phyloP scores from a whole-genome alignment of 2,888 invertebrate genomes.

The Orgyia antiqua region DNA sequence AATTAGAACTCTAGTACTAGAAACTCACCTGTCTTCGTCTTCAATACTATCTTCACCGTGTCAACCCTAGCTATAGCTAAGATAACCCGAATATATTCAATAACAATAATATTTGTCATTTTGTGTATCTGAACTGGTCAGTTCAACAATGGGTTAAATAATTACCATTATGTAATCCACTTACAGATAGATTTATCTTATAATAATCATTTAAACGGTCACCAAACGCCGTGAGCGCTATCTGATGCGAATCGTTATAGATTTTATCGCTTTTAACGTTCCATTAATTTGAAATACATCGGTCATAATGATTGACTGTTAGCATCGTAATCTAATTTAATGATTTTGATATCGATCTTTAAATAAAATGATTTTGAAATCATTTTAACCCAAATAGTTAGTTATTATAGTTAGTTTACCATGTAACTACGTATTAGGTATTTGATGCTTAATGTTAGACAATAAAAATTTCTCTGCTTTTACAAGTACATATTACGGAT shows the following conservation, averaged over 20 bases:
- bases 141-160: not conserved
- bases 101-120: conserved; percentile 20
- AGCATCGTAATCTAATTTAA: conserved; percentile 10
- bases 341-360: conserved; percentile 6
- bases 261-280: conserved; percentile 22
- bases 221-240: conserved; percentile 33
- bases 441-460: too few species aligned
- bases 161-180: not conserved
- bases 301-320: conserved; percentile 16
- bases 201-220: conserved; percentile 38
- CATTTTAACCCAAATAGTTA: not conserved
- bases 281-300: conserved; percentile 15
- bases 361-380: not conserved
- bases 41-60: too few species aligned
- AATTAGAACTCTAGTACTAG: too few species aligned
- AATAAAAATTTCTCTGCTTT: too few species aligned
- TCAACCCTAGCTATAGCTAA: too few species aligned
- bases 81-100: conserved; percentile 25
- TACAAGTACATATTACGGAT: too few species aligned
- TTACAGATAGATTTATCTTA: conserved; percentile 27
- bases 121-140: not conserved
- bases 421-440: too few species aligned
- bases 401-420: too few species aligned
- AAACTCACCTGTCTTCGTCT: too few species aligned
- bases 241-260: conserved; percentile 30